Base-by-base conservation (phyloP, 2,797 vertebrate genomes). In the Phylloscopus collybita region DNA sequence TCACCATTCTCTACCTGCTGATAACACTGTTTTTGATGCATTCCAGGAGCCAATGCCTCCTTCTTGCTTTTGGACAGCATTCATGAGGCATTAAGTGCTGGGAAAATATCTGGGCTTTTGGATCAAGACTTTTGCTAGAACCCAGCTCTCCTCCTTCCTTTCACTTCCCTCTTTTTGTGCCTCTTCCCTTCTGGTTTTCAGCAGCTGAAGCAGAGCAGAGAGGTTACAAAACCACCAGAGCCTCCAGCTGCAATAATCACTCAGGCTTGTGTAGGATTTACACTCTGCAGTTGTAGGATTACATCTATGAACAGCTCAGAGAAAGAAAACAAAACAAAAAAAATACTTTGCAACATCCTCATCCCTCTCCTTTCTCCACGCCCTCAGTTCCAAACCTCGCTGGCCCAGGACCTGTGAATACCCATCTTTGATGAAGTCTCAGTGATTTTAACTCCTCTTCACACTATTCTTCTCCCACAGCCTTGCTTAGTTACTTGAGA, bases 251-350 rank as follows among this genome's bases (percentile, higher is more conserved):
- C 36, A 93, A 66, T 86, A 95, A 95, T 92, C 8, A 1, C 51
- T 83, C 10, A 0, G 21, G 56, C 36, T 90, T 90, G n/a, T 61
- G 47, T 38, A 61, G 92, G 74, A 90, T 94, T 96, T 93, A 53
- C 17, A 74, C 47, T 88, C 66, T 78, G 70, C 53, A 59, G n/a
- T 80, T 61, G n/a, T 56, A 84, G 78, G 61, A 92, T 94, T 93
- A 87, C 42, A 90, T 47, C 23, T 91, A 53, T 73, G 95, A 96
- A 90, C 36, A 92, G 29, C 42, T 86, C 49, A 44, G 70, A 95
- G 76, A 71, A 89, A 90, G 16, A 81, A 95, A 87, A 94, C 19
- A 20, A 44, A 80, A 94, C 34, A 34, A 34, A 54, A 85, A 78
- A 76, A 13, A 4, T 18, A 34, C 17, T 40, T 20, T 17, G 11